phyloP scores from a whole-genome alignment of 2,888 invertebrate species.

The Brachyopa scutellaris region DNA sequence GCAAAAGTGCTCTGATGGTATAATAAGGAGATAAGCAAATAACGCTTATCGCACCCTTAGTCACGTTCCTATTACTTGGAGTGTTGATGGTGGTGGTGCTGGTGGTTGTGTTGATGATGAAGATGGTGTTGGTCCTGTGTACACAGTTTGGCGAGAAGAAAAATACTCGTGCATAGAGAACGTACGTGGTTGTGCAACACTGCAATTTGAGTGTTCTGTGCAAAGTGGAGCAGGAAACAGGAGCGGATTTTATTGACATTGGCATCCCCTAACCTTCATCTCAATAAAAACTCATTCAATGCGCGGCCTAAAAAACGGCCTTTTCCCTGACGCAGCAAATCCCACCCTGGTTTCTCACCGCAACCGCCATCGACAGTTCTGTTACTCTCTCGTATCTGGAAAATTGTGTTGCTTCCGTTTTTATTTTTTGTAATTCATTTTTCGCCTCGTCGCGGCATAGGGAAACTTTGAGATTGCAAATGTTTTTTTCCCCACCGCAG shows the following conservation, averaged over 20 bases:
- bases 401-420: slow-evolving; percentile 50
- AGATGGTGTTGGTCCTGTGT: slow-evolving; percentile 61
- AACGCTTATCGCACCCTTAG: slow-evolving; percentile 72
- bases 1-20: slow-evolving; percentile 66
- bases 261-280: too few relatives aligned
- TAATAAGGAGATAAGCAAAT: slow-evolving; percentile 72
- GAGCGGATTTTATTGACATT: too few relatives aligned
- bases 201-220: slow-evolving; percentile 45
- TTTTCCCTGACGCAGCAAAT: too few relatives aligned
- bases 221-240: neutral
- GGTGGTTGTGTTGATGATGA: slow-evolving; percentile 47
- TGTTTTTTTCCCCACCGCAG: slow-evolving; percentile 48
- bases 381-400: neutral
- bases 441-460: slow-evolving; percentile 23
- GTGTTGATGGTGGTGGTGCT: slow-evolving; percentile 57
- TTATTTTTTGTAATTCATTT: slow-evolving; percentile 26
- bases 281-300: too few relatives aligned
- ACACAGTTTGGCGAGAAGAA: slow-evolving; percentile 64
- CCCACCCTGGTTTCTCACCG: too few relatives aligned
- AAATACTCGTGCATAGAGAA: slow-evolving; percentile 28
- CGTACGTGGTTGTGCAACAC: slow-evolving; percentile 13
- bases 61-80: slow-evolving; percentile 71
- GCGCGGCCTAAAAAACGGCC: too few relatives aligned
- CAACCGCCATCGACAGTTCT: too few relatives aligned
- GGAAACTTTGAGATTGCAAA: slow-evolving; percentile 46